Percentiles rank a stretch among this genome's conserved stretches.
Conservation (phyloP, 2,888 invertebrate species). For the Melanophora roralis region DNA sequence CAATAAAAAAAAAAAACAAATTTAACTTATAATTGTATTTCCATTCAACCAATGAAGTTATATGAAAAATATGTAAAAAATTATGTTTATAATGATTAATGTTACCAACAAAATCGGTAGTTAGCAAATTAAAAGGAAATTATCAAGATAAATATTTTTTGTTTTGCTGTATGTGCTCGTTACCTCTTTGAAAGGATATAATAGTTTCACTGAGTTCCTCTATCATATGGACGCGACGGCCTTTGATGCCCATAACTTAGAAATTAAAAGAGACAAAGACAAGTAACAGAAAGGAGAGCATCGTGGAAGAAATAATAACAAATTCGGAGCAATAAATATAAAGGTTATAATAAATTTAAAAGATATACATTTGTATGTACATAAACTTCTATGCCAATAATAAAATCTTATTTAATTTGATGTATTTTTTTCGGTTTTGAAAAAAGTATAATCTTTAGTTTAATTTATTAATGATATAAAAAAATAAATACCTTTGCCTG, state of each 20-base stretch:
- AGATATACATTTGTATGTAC: conserved; percentile 11
- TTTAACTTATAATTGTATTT: conserved; percentile 50
- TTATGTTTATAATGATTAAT: conserved; percentile 33
- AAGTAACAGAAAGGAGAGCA: conserved; percentile 56
- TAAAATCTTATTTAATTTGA: conserved; percentile 3
- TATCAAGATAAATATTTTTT: conserved; percentile 45
- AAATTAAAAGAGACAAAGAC: conserved; percentile 49
- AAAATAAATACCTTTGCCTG: conserved; percentile 88
- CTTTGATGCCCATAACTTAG: conserved; percentile 98
- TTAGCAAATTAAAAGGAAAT: conserved; percentile 42
- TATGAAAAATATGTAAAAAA: conserved; percentile 31
- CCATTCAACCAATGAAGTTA: conserved; percentile 55
- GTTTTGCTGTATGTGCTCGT: conserved; percentile 72
- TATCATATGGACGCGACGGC: conserved; percentile 98
- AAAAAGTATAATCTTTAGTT: neutral
- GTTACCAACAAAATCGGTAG: conserved; percentile 44
- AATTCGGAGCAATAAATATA: conserved; percentile 37
- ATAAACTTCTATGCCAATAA: conserved; percentile 45
- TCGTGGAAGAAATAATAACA: conserved; percentile 56
- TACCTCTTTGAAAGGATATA: conserved; percentile 99
- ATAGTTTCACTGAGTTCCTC: conserved; percentile 99
- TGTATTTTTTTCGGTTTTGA: neutral
- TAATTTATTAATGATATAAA: neutral
- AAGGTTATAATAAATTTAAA: conserved; percentile 30
- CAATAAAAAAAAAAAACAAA: conserved; percentile 35